Evolutionary conservation across 2,797 vertebrate genomes (phyloP).

Genomic region (Chrosomus eos): DNA sequence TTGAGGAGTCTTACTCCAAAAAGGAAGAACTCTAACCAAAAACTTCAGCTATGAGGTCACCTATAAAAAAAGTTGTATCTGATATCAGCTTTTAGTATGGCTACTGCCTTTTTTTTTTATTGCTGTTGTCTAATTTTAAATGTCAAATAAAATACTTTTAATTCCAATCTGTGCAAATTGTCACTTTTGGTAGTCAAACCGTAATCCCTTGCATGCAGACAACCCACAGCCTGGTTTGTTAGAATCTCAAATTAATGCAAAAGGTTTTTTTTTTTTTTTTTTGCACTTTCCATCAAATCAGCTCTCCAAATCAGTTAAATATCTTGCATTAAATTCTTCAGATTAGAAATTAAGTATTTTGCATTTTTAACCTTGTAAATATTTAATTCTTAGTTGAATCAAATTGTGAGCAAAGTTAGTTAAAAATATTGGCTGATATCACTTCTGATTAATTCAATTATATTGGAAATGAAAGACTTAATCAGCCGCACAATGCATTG

Average conservation of each 20-base stretch:
- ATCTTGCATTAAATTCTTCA: not conserved
- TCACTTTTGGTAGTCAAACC: not conserved
- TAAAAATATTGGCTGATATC: not conserved
- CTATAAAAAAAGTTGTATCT: not conserved
- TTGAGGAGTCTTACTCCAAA: constrained; percentile 62
- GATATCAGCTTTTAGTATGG: not conserved
- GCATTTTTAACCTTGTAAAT: not conserved
- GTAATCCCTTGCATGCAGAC: not conserved
- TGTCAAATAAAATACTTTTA: not conserved
- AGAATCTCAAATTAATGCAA: not conserved
- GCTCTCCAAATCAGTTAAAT: not conserved
- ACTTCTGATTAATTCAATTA: not conserved
- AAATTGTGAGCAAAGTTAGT: not conserved
- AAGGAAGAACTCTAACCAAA: not conserved
- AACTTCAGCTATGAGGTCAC: constrained; percentile 10
- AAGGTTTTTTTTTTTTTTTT: no score
- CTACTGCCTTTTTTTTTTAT: no score
- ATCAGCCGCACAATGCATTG: not conserved
- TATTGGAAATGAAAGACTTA: not conserved
- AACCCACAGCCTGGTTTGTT: not conserved
- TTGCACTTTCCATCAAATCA: not conserved
- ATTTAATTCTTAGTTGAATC: not conserved
- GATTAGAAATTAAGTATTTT: not conserved
- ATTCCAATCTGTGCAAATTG: not conserved
- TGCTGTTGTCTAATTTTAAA: not conserved